Conservation (phyloP, 2,888 invertebrate species). For the Drosophila borborema region DNA sequence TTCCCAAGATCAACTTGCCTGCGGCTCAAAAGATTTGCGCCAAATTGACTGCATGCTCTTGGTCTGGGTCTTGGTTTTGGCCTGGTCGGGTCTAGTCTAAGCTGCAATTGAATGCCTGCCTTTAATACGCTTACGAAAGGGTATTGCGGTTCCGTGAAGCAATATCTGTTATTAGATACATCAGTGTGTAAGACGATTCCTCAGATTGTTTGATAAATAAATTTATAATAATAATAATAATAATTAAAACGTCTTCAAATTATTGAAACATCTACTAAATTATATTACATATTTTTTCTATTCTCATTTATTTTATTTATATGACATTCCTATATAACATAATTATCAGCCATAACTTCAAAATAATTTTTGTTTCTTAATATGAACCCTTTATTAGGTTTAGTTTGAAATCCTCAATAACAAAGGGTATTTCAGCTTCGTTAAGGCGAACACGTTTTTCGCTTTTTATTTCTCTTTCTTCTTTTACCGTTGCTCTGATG, state of each 20-base stretch:
- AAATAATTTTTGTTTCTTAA: background rate
- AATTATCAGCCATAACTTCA: background rate
- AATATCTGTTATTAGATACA: background rate
- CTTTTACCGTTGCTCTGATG: slow-evolving; percentile 49
- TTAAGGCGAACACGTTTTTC: background rate
- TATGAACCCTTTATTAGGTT: background rate
- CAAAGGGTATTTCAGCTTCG: background rate
- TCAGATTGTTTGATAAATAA: background rate
- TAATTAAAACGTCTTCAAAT: background rate
- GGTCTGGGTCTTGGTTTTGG: slow-evolving; percentile 2
- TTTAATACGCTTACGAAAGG: background rate
- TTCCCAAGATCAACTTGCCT: slow-evolving; percentile 73
- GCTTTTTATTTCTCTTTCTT: background rate
- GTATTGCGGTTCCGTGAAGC: background rate
- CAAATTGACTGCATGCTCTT: slow-evolving; percentile 55
- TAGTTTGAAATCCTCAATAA: background rate
- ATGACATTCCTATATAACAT: background rate
- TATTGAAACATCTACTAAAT: no score
- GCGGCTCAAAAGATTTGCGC: slow-evolving; percentile 65
- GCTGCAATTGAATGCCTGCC: slow-evolving; percentile 22
- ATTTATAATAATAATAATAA: background rate
- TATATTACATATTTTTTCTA: no score
- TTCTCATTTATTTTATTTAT: background rate
- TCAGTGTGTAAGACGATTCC: background rate
- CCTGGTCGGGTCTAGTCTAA: background rate